These are phyloP conservation scores for Saccostrea echinata DNA, from an alignment of 1,140 invertebrate species.

Conservation along the genomic window DNA sequence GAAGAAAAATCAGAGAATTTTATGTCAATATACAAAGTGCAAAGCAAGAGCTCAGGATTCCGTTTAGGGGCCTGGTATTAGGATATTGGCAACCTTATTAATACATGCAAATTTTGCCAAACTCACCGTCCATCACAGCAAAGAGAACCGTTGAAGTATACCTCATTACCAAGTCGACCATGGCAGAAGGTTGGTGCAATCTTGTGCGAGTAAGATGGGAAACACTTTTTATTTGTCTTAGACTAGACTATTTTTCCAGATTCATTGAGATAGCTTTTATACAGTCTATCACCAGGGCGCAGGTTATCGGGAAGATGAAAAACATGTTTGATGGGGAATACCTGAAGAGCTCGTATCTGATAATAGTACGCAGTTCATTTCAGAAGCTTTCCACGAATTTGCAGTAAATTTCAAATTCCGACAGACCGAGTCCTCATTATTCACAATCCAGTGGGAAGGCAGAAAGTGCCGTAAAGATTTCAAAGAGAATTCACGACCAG, in stretches of 20 bases:
- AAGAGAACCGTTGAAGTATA: background rate
- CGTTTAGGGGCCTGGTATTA: background rate
- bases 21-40: too few species aligned
- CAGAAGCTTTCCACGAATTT: slow-evolving; percentile 37
- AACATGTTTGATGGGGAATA: slow-evolving; percentile 55
- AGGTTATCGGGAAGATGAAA: slow-evolving; percentile 45
- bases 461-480: slow-evolving; percentile 51
- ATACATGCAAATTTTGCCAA: background rate
- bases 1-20: too few species aligned
- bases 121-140: background rate
- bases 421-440: slow-evolving; percentile 50
- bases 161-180: background rate
- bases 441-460: slow-evolving; percentile 49
- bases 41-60: background rate
- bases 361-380: slow-evolving; percentile 49
- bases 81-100: background rate
- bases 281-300: slow-evolving; percentile 29
- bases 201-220: slow-evolving; percentile 30
- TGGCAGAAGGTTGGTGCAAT: too few species aligned
- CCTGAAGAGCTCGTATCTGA: slow-evolving; percentile 52
- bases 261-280: slow-evolving; percentile 52
- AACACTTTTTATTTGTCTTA: slow-evolving; percentile 51
- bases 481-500: slow-evolving; percentile 41
- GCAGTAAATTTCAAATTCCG: slow-evolving; percentile 39
- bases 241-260: slow-evolving; percentile 54